These are phyloP conservation scores for Anguilla obscura DNA, from an alignment of 2,797 vertebrate species.

Conservation along the genomic window DNA sequence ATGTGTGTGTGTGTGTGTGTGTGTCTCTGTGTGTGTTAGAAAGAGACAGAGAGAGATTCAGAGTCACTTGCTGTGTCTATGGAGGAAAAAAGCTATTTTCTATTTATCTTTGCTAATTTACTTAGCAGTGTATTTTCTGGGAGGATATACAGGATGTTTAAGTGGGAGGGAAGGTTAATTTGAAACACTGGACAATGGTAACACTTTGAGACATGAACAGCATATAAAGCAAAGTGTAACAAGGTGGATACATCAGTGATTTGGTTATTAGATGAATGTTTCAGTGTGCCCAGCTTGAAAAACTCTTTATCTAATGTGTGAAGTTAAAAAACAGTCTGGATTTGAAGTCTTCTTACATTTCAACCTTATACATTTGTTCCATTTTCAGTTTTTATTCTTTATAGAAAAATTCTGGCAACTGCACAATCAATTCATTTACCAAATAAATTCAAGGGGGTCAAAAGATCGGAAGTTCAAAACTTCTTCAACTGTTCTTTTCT, in stretches of 20 bases:
- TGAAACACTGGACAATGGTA: neutral
- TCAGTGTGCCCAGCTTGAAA: neutral
- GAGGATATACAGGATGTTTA: no score
- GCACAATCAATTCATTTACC: neutral
- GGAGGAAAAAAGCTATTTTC: no score
- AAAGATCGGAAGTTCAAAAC: constrained; percentile 13
- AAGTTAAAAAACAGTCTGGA: neutral
- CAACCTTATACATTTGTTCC: neutral
- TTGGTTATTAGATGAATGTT: neutral
- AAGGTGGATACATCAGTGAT: neutral
- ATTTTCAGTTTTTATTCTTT: neutral
- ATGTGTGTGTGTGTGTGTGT: no score
- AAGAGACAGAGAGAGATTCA: no score
- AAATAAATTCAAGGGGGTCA: neutral
- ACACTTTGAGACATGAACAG: neutral
- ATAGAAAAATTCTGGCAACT: neutral
- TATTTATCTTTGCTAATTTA: no score
- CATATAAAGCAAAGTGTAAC: neutral
- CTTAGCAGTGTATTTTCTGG: no score
- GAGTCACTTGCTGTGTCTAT: no score
- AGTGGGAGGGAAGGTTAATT: neutral
- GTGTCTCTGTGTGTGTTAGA: no score
- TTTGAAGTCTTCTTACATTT: neutral
- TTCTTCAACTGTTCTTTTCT: neutral
- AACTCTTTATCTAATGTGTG: neutral